Evolutionary conservation across 2,888 invertebrate species (phyloP).

Genomic region (Lepidonotus clava): DNA sequence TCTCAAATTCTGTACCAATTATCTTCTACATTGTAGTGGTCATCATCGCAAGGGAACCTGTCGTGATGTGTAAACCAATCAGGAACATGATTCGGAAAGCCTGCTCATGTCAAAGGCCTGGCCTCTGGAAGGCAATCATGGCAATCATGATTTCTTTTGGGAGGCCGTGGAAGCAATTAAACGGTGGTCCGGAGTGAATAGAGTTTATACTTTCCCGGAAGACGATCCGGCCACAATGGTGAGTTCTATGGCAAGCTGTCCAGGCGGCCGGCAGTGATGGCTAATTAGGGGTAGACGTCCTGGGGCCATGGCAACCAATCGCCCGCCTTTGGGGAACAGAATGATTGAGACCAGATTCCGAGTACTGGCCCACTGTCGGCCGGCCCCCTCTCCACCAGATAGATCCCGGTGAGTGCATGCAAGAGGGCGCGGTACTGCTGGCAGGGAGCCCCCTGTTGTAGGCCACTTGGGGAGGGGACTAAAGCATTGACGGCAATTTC

Average conservation of each 20-base stretch:
- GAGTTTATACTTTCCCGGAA: neutral
- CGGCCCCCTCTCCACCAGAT: too few species aligned
- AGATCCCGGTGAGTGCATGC: too few species aligned
- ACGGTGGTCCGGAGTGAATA: neutral
- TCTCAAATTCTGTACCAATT: too few species aligned
- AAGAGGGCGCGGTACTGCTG: too few species aligned
- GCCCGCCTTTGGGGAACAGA: neutral
- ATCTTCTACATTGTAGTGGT: too few species aligned
- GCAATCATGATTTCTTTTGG: constrained; percentile 13
- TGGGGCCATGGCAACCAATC: neutral
- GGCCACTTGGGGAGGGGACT: too few species aligned
- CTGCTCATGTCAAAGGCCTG: neutral
- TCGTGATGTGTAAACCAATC: too few species aligned
- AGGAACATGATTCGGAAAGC: neutral
- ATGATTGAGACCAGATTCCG: neutral
- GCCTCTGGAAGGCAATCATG: neutral
- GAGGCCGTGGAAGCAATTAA: neutral
- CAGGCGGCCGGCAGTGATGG: neutral
- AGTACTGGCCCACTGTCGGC: neutral
- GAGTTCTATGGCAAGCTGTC: neutral
- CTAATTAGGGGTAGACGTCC: constrained; percentile 1
- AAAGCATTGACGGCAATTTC: constrained; percentile 22
- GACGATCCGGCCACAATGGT: neutral
- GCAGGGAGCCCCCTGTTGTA: too few species aligned
- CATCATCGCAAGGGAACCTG: too few species aligned